Conservation (phyloP, 2,797 vertebrate genomes). For the Peromyscus eremicus region DNA sequence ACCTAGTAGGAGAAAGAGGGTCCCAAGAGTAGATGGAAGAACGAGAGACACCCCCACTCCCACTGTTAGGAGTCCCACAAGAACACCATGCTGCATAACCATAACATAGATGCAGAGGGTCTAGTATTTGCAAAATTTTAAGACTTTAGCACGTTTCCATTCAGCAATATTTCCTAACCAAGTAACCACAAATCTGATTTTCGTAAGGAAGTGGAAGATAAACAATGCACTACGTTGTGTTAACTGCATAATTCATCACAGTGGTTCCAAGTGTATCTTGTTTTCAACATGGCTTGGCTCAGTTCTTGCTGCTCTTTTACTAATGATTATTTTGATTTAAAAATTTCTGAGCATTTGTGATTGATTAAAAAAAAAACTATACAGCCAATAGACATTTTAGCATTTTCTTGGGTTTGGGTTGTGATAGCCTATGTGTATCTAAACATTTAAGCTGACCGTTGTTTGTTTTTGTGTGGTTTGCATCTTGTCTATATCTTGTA, state of each 20-base stretch:
- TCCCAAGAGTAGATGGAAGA: not conserved
- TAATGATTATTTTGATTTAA: conserved; percentile 32
- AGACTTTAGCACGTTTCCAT: conserved; percentile 1
- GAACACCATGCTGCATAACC: not conserved
- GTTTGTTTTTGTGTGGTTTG: conserved; percentile 46
- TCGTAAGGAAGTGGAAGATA: not conserved
- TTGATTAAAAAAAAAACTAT: not conserved
- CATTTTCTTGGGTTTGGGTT: conserved; percentile 14
- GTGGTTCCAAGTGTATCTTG: not conserved
- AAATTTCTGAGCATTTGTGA: conserved; percentile 11
- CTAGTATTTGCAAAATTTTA: not conserved
- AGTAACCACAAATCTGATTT: conserved; percentile 19
- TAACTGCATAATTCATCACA: not conserved
- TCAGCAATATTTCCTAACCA: conserved; percentile 6
- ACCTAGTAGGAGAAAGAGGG: not conserved
- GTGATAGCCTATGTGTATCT: not conserved
- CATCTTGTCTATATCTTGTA: conserved; percentile 5
- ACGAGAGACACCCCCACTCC: not conserved
- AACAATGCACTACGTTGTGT: not conserved
- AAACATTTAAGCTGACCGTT: not conserved
- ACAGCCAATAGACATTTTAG: not conserved
- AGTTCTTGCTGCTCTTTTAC: not conserved
- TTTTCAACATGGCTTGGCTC: not conserved
- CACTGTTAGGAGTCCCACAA: not conserved
- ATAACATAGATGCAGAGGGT: not conserved